Conservation (phyloP, 2,797 vertebrate species). For the Pyrocephalus nanus region DNA sequence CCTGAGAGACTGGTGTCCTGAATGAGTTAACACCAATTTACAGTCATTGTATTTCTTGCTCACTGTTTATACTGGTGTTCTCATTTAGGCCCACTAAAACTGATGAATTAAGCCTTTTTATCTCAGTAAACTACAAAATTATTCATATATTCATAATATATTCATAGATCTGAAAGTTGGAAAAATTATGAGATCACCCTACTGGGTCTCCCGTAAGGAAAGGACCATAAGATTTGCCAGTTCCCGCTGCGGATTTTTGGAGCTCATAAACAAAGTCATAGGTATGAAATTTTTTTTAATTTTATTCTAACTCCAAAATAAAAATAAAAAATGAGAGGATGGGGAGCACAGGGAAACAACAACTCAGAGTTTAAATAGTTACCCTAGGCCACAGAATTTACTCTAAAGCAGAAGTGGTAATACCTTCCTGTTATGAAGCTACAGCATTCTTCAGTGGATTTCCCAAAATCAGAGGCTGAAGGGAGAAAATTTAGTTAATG, state of each 20-base stretch:
- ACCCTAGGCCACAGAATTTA: background rate
- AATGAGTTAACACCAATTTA: background rate
- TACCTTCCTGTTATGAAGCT: background rate
- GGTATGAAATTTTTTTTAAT: accelerated
- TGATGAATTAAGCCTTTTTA: background rate
- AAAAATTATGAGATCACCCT: background rate
- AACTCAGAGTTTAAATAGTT: background rate
- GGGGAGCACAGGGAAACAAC: too few species aligned
- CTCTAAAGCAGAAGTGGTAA: background rate
- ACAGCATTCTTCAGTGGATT: background rate
- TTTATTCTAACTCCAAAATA: background rate
- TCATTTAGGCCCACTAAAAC: background rate
- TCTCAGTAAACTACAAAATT: background rate
- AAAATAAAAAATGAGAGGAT: accelerated
- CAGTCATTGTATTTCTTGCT: background rate
- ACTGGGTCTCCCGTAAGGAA: accelerated
- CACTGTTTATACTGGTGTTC: background rate
- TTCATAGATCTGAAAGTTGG: background rate
- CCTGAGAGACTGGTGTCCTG: background rate
- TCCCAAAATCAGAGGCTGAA: background rate
- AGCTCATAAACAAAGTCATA: background rate
- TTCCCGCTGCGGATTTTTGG: background rate
- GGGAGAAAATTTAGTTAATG: background rate
- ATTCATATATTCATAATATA: background rate
- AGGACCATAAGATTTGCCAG: background rate